phyloP scores from a whole-genome alignment of 2,113 vertebrate species.

The Apodemus sylvaticus region DNA sequence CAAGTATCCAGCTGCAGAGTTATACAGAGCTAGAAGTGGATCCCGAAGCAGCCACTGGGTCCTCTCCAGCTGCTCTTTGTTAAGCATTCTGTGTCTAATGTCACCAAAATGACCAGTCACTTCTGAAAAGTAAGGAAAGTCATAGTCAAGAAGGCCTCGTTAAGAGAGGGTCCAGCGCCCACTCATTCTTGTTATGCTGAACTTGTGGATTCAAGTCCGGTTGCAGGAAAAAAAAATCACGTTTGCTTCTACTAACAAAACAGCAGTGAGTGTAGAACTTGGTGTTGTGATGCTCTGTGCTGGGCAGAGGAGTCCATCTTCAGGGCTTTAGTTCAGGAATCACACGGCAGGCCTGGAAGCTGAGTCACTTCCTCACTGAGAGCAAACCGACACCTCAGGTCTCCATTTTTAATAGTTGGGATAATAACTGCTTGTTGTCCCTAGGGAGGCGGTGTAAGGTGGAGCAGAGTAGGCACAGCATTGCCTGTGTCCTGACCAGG shows the following conservation, averaged over 20 bases:
- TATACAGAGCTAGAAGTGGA: not conserved
- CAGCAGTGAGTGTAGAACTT: not conserved
- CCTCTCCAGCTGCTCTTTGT: constrained; percentile 37
- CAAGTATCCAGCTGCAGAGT: not conserved
- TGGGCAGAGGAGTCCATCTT: not conserved
- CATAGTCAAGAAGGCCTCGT: constrained; percentile 7
- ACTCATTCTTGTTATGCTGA: constrained; percentile 32
- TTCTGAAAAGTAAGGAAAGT: constrained; percentile 60
- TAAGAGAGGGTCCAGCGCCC: constrained; percentile 37
- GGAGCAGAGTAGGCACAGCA: not conserved
- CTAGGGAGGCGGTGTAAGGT: not conserved
- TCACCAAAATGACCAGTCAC: constrained; percentile 1
- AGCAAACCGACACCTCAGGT: not conserved
- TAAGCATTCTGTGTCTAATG: constrained; percentile 48
- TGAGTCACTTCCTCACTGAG: not conserved
- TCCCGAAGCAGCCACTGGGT: not conserved
- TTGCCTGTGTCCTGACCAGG: not conserved
- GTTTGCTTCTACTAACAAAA: constrained; percentile 1
- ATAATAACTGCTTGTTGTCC: not conserved
- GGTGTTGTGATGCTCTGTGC: not conserved
- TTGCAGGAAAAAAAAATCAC: not conserved
- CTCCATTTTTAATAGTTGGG: not conserved
- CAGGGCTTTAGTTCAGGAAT: not conserved
- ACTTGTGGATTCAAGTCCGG: constrained; percentile 37
- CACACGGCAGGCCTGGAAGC: not conserved